Evolutionary conservation across 2,888 invertebrate genomes (phyloP), one percentile per base, ranked within the genome.

Genomic region (Eutolmus rufibarbis): DNA sequence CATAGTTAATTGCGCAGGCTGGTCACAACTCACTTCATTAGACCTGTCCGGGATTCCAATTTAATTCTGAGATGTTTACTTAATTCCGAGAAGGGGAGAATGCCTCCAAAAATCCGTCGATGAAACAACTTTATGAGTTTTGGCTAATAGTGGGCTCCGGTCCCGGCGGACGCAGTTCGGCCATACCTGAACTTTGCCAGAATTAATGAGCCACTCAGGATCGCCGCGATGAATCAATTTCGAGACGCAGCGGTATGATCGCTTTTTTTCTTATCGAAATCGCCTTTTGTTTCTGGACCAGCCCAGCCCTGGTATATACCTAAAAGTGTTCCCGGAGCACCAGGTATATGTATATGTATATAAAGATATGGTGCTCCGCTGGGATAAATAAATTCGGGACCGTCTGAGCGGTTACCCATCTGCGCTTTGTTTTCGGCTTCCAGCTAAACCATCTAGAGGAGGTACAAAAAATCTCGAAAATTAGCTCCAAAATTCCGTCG

Each of bases 11-110:
- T 82, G 57, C 57, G 82, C 56, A 82, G 34, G 82, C 82, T 82
- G 82, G 82, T 82, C 82, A 82, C 82, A 82, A 82, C 82, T 82
- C 82, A 82, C 82, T 82, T 82, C 66, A 82, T 82, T 82, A 82
- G 82, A 82, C 66, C 82, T 56, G 82, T 82, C 82, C 82, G 51
- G 37, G 51, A 51, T 86, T 86, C 76, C 86, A 86, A 74, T 51
- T 86, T 86, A 86, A 76, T 86, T 86, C 76, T 51, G 46, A 86
- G 37, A 86, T 86, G 86, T 86, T 86, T 86, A 86, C 86, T 86
- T 86, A 86, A 86, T 86, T 86, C 86, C 86, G n/a, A 86, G 86
- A 86, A 86, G 86, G 46, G 57, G 74, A 46, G 34, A 74, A 85
- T 43, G 74, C 74, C 43, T 74, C 85, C 74, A 74, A 85, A 40